phyloP scores from a whole-genome alignment of 1,140 invertebrate species.

The Philotrypesis tridentata region DNA sequence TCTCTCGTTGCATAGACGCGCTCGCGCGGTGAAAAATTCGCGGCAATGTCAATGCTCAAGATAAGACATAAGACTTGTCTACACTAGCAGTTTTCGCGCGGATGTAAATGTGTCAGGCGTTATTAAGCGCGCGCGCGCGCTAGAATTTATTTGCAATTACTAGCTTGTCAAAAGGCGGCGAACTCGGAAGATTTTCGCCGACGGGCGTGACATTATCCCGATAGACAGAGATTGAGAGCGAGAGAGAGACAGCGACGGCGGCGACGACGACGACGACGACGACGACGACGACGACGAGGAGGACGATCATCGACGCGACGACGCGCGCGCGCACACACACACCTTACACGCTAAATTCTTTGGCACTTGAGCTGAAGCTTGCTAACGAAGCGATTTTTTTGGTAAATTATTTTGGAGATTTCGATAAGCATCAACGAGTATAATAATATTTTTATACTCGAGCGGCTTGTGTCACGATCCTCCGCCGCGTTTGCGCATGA shows the following conservation, averaged over 20 bases:
- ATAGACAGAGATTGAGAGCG: no score
- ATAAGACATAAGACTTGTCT: neutral
- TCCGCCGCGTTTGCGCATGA: conserved; percentile 21
- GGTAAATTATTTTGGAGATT: neutral
- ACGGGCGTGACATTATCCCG: neutral
- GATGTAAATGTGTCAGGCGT: conserved; percentile 10
- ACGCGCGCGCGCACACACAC: no score
- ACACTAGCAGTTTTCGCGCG: neutral
- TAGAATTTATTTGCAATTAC: neutral
- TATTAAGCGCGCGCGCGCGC: no score
- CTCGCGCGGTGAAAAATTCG: no score
- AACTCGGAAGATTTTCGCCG: conserved; percentile 28
- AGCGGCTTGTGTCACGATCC: conserved; percentile 16
- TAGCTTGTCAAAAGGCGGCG: neutral
- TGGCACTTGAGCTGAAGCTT: neutral
- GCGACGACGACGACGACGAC: no score
- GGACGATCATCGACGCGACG: neutral
- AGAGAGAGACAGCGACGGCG: no score
- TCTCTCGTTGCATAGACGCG: no score
- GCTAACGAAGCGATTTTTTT: neutral
- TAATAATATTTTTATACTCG: conserved; percentile 27
- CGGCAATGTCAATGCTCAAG: conserved; percentile 26
- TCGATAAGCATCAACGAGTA: neutral
- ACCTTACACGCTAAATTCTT: neutral
- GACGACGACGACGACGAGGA: no score